Percentiles rank a stretch among this genome's conserved stretches.
Conservation (phyloP, 2,888 invertebrate genomes). For the Polydesmus complanatus region DNA sequence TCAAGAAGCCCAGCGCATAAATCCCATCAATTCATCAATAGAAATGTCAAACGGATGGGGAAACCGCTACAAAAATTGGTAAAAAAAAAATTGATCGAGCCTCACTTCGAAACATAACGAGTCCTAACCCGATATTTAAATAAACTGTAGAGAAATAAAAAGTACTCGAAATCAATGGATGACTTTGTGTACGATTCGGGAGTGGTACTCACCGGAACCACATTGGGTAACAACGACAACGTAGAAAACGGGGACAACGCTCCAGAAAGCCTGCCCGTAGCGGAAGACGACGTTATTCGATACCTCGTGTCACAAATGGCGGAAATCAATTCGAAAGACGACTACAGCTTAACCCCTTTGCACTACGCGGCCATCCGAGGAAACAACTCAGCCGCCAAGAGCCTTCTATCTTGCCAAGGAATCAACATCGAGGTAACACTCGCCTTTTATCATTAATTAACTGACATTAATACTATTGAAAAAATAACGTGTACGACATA, state of each 20-base stretch:
- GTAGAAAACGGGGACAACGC: background rate
- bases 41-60: background rate
- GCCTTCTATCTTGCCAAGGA: constrained; percentile 28
- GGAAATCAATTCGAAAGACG: constrained; percentile 28
- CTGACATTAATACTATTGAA: background rate
- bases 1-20: no score
- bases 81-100: no score
- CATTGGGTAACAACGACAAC: background rate
- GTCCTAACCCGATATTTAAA: no score
- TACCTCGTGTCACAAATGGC: constrained; percentile 24
- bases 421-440: constrained; percentile 32
- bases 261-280: background rate
- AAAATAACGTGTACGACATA: background rate
- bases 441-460: no score
- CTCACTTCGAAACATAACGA: no score
- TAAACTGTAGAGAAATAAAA: background rate
- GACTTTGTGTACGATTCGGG: background rate
- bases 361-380: constrained; percentile 37
- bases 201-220: background rate
- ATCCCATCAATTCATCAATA: background rate
- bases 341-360: constrained; percentile 33
- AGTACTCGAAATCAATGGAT: background rate
- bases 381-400: constrained; percentile 32
- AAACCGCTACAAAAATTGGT: background rate
- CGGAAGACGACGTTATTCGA: constrained; percentile 14